These are phyloP conservation scores for Ochotona princeps DNA, from an alignment of 2,113 vertebrate genomes.

Conservation along the genomic window DNA sequence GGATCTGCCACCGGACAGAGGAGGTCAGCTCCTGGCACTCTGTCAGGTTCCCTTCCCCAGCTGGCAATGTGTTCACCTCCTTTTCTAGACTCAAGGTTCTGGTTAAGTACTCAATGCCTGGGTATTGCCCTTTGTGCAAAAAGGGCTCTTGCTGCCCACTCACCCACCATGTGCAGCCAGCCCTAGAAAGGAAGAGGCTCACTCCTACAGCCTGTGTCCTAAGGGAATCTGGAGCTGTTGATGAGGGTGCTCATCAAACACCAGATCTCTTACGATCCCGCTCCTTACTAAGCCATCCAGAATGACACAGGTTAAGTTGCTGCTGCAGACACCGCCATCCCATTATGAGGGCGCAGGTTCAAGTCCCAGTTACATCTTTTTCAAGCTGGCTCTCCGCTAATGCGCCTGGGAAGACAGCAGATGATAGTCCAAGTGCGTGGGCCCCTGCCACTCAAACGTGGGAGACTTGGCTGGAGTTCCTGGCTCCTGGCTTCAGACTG, in stretches of 20 bases:
- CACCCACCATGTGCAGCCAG: accelerated
- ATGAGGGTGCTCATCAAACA: neutral
- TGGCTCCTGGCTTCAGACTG: no score
- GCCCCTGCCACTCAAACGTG: no score
- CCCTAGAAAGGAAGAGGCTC: accelerated
- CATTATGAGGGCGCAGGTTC: no score
- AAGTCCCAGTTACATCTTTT: no score
- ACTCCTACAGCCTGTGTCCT: neutral
- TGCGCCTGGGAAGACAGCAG: no score
- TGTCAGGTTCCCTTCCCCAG: neutral
- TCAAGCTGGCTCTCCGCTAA: no score
- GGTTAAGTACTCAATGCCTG: neutral
- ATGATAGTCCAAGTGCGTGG: no score
- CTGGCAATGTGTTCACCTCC: neutral
- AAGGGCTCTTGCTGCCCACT: neutral
- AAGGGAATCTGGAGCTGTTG: neutral
- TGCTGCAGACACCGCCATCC: no score
- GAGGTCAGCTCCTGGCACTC: neutral
- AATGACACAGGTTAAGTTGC: neutral
- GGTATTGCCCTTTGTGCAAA: neutral
- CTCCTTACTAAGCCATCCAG: neutral
- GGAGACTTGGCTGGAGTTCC: no score
- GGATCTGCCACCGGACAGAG: neutral
- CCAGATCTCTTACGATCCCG: neutral
- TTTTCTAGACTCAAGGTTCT: neutral